phyloP scores from a whole-genome alignment of 2,113 vertebrate genomes.

The Cygnus atratus region DNA sequence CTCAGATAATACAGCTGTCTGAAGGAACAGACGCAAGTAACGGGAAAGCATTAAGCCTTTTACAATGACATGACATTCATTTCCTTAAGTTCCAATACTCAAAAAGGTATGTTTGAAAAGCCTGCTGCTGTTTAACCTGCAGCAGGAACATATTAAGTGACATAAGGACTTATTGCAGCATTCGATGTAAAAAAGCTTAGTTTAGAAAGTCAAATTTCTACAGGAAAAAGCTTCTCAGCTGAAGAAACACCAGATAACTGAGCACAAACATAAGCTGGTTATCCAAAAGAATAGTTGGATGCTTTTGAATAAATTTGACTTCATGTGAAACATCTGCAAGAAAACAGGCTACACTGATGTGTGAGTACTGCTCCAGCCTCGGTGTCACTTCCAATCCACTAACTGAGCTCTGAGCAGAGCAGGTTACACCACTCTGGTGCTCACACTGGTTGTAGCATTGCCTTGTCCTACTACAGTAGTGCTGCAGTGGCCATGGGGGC shows the following conservation, averaged over 20 bases:
- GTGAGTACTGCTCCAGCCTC: background rate
- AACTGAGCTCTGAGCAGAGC: background rate
- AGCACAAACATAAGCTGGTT: background rate
- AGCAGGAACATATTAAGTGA: background rate
- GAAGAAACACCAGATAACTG: background rate
- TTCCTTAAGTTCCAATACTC: background rate
- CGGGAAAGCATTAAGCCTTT: background rate
- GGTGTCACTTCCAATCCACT: background rate
- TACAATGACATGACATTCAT: background rate
- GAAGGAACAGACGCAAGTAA: background rate
- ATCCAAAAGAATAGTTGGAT: background rate
- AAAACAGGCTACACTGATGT: background rate
- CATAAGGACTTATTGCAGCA: too few relatives aligned
- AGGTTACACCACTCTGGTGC: background rate
- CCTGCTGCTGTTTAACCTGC: background rate
- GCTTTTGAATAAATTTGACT: too few relatives aligned
- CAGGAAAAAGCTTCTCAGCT: background rate
- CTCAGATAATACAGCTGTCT: background rate
- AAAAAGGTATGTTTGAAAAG: background rate
- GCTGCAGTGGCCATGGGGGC: rapidly evolving
- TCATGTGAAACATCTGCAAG: background rate
- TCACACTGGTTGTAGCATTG: background rate
- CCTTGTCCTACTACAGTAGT: background rate
- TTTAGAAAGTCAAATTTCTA: background rate
- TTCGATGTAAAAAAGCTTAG: background rate